Evolutionary conservation across 2,113 vertebrate species (phyloP).

Genomic region (Bubalus kerabau): DNA sequence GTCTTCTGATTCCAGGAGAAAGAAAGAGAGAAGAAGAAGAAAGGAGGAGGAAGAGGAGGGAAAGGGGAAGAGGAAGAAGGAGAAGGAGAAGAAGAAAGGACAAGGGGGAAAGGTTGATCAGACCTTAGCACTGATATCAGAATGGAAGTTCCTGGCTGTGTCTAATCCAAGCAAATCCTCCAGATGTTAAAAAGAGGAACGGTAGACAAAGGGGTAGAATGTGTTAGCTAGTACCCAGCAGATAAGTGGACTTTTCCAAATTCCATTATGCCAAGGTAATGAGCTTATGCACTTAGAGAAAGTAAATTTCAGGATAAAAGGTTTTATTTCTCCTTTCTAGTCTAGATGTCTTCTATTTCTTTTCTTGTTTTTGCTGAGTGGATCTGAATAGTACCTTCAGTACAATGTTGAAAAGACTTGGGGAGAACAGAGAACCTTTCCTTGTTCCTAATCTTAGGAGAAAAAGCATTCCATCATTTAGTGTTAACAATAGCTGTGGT

Average conservation of each 20-base stretch:
- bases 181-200: background rate
- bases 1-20: background rate
- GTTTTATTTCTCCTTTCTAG: background rate
- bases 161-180: background rate
- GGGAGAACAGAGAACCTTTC: background rate
- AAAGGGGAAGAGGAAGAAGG: accelerated
- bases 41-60: background rate
- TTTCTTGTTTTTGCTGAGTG: background rate
- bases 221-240: background rate
- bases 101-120: background rate
- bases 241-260: background rate
- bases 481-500: background rate
- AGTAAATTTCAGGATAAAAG: background rate
- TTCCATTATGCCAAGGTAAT: background rate
- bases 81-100: background rate
- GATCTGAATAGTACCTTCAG: background rate
- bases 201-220: background rate
- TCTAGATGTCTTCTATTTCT: background rate
- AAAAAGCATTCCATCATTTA: background rate
- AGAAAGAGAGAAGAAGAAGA: background rate
- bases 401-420: background rate
- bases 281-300: background rate
- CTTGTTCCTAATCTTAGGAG: background rate
- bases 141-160: background rate
- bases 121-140: background rate